Base-by-base conservation (phyloP, 1,140 invertebrate genomes). In the Drosophila kikkawai region DNA sequence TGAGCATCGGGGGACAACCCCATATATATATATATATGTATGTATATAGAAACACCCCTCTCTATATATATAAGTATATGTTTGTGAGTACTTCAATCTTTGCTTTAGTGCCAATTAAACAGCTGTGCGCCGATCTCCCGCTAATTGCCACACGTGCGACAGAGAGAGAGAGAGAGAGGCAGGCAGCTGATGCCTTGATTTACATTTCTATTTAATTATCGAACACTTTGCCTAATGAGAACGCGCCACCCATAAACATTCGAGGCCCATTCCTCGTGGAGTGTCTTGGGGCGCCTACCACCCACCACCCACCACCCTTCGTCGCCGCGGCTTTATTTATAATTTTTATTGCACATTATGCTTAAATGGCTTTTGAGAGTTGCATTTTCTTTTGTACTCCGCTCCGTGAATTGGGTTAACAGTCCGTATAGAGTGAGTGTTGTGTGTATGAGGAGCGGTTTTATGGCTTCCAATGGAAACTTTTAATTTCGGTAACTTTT, bases 311-410 rank as follows among this genome's bases (percentile, higher is more conserved):
- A 39, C 9, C n/a, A 15, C 15, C 22, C 47, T 50, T 19, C 45
- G 45, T 11, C 32, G 32, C 34, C 29, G n/a, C 26, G 39, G 47
- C 55, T 80, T 83, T 80, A 83, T 80, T 70, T 80, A 69, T 83
- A 70, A 64, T 66, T 84, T 79, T 85, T 85, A 84, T 81, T 75
- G 82, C 68, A 75, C 74, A 86, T 78, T 50, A 75, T 78, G 60
- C 51, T 70, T 66, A 85, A 84, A 80, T 82, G 82, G 75, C 64
- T 75, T 59, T 75, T 64, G 51, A 86, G 79, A 82, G 82, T 78
- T 85, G 64, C 60, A 69, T 55, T 77, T 71, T 60, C 64, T 64
- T 79, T 79, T 67, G 64, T 75, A 58, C 55, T 42, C 50, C 61
- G 7, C 82, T 56, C 53, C 19, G 32, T 36, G 48, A 85, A 82